phyloP scores from a whole-genome alignment of 2,888 invertebrate species.

The Taenaris catops region DNA sequence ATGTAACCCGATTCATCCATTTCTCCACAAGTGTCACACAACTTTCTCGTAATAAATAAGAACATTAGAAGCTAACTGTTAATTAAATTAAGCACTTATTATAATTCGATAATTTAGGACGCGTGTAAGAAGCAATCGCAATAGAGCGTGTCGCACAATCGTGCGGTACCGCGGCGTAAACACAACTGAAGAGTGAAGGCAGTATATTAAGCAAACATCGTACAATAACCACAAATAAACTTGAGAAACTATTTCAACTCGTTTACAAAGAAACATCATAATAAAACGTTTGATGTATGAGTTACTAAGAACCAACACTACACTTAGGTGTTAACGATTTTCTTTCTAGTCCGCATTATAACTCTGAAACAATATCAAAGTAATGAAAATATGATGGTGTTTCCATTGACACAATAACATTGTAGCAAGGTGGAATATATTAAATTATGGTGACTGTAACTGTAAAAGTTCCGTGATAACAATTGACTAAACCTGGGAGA shows the following conservation, averaged over 20 bases:
- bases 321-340: background rate
- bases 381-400: too few relatives aligned
- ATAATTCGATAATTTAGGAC: constrained; percentile 9
- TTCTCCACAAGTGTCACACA: too few relatives aligned
- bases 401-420: too few relatives aligned
- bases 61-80: constrained; percentile 8
- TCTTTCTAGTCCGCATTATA: too few relatives aligned
- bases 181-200: constrained; percentile 44
- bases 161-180: constrained; percentile 43
- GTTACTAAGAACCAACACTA: constrained; percentile 1
- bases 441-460: too few relatives aligned
- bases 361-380: too few relatives aligned
- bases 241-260: constrained; percentile 33
- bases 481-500: too few relatives aligned
- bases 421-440: too few relatives aligned
- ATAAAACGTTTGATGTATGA: constrained; percentile 4
- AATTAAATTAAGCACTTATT: constrained; percentile 16
- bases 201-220: constrained; percentile 45
- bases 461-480: too few relatives aligned
- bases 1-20: too few relatives aligned
- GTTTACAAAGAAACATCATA: constrained; percentile 20
- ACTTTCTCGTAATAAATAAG: constrained; percentile 8
- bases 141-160: constrained; percentile 33
- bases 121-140: constrained; percentile 12
- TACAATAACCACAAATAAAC: constrained; percentile 44